Evolutionary conservation across 2,888 invertebrate species (phyloP).

Genomic region (Pecten maximus): DNA sequence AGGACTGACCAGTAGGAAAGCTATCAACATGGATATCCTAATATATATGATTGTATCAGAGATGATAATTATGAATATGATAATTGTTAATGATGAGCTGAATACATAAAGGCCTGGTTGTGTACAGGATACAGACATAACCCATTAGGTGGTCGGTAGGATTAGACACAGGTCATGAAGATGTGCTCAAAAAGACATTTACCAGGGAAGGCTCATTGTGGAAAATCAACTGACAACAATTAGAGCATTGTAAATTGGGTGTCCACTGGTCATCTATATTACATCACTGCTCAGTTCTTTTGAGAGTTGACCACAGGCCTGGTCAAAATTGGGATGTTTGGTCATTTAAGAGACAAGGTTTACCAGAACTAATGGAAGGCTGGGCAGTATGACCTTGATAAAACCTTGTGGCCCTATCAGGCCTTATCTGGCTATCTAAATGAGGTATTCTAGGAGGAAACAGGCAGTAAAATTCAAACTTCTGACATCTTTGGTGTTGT

Average conservation of each 20-base stretch:
- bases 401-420: constrained; percentile 11
- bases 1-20: no score
- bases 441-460: neutral
- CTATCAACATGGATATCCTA: no score
- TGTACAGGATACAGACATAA: neutral
- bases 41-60: neutral
- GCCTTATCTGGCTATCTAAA: neutral
- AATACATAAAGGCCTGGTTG: neutral
- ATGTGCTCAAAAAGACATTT: constrained; percentile 6
- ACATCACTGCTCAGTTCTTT: neutral
- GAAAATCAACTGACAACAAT: neutral
- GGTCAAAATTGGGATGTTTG: neutral
- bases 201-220: neutral
- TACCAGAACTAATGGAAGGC: neutral
- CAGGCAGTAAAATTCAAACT: neutral
- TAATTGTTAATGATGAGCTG: neutral
- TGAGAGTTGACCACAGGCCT: constrained; percentile 14
- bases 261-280: neutral
- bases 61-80: neutral
- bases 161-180: constrained; percentile 4
- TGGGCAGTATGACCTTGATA: constrained; percentile 10
- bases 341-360: neutral
- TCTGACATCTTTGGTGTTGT: neutral
- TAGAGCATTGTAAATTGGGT: neutral
- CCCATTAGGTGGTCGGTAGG: neutral